Conservation (phyloP, 2,888 invertebrate genomes). For the Drosophila sordidapex region DNA sequence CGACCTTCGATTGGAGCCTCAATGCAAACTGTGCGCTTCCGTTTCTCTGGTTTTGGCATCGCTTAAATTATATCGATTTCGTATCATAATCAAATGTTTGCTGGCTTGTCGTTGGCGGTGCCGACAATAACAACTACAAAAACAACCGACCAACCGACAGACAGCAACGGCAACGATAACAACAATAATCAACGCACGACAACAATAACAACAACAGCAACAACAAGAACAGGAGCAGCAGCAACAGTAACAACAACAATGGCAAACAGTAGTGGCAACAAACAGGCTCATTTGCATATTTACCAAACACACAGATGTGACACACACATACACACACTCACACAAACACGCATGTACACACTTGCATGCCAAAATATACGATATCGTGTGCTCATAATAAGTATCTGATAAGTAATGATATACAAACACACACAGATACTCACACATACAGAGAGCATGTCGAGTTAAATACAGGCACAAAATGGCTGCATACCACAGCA, state of each 20-base stretch:
- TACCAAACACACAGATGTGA: constrained; percentile 73
- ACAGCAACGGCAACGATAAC: constrained; percentile 57
- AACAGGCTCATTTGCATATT: constrained; percentile 82
- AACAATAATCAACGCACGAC: constrained; percentile 77
- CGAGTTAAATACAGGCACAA: constrained; percentile 69
- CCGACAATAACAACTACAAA: constrained; percentile 71
- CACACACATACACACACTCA: constrained; percentile 38
- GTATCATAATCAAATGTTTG: constrained; percentile 82
- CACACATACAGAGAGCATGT: constrained; percentile 38
- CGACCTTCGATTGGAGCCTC: neutral
- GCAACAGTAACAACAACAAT: constrained; percentile 66
- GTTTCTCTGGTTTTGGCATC: constrained; percentile 67
- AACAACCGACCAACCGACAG: constrained; percentile 51
- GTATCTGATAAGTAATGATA: constrained; percentile 83
- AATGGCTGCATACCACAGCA: constrained; percentile 76
- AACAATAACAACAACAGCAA: constrained; percentile 46
- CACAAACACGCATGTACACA: constrained; percentile 9
- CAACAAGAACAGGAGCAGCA: constrained; percentile 57
- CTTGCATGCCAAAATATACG: constrained; percentile 74
- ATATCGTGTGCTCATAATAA: constrained; percentile 82
- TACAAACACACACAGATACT: constrained; percentile 66
- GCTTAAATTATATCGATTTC: constrained; percentile 82
- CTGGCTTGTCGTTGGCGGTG: constrained; percentile 75
- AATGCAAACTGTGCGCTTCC: constrained; percentile 56
- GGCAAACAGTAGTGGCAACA: constrained; percentile 80